A percentile compares a stretch with the other conserved stretches of the same genome.
phyloP scores from a whole-genome alignment of 37 sponge, comb jelly and placozoan species.

The Aphrocallistes beatrix region DNA sequence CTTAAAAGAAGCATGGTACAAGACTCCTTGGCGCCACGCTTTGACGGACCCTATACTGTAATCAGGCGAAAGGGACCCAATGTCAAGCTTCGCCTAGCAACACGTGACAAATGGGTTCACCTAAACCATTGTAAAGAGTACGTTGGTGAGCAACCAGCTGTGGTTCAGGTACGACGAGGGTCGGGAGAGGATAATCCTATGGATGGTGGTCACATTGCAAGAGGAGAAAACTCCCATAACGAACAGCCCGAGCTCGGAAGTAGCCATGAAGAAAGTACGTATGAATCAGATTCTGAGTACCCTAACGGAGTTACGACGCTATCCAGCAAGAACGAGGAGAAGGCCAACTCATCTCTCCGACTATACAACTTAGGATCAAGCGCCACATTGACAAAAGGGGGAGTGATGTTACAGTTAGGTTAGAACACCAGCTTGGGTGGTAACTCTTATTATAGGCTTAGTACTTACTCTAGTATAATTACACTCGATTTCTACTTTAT shows the following conservation, averaged over 20 bases:
- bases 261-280: background rate
- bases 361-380: too few species aligned
- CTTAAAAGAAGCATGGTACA: background rate
- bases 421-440: background rate
- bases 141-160: background rate
- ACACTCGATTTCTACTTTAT: too few species aligned
- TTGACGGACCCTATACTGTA: background rate
- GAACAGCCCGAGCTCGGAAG: background rate
- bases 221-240: background rate
- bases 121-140: background rate
- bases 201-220: background rate
- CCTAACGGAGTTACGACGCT: too few species aligned
- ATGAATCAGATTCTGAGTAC: background rate
- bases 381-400: too few species aligned
- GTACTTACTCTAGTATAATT: too few species aligned
- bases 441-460: too few species aligned
- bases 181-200: background rate
- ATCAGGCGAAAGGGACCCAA: background rate
- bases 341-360: too few species aligned
- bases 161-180: background rate
- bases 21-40: background rate
- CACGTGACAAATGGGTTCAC: background rate
- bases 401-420: background rate
- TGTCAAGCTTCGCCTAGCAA: background rate
- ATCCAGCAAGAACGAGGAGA: too few species aligned